A percentile compares a stretch with the other conserved stretches of the same genome.
Conservation (phyloP, 1,140 invertebrate genomes). For the Drosophila lacteicornis region DNA sequence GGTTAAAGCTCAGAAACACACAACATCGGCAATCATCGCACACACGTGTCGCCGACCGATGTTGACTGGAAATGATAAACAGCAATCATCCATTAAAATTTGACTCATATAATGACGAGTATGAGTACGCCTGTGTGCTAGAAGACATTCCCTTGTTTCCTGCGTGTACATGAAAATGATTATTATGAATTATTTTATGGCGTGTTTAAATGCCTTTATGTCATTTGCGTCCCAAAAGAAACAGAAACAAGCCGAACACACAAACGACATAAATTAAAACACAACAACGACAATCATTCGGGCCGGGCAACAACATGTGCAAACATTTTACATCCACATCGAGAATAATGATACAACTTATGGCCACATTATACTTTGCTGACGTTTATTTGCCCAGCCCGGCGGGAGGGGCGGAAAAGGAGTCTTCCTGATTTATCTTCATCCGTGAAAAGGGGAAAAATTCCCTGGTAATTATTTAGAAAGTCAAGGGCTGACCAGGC, state of each 20-base stretch:
- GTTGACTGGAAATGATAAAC: constrained; percentile 65
- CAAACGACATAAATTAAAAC: constrained; percentile 74
- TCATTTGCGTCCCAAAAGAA: constrained; percentile 52
- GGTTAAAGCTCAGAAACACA: constrained; percentile 2
- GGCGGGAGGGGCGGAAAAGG: constrained; percentile 16
- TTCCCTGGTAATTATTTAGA: constrained; percentile 60
- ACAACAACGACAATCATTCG: constrained; percentile 29
- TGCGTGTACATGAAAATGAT: constrained; percentile 65
- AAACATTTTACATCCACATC: constrained; percentile 49
- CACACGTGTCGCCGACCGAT: constrained; percentile 48
- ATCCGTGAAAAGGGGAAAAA: constrained; percentile 34
- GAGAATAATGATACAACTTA: constrained; percentile 73
- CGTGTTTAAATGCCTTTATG: constrained; percentile 81
- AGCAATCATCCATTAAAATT: constrained; percentile 68
- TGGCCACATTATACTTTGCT: constrained; percentile 67
- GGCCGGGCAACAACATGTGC: constrained; percentile 19
- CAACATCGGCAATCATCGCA: constrained; percentile 10
- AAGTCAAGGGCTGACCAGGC: constrained; percentile 48
- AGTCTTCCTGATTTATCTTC: constrained; percentile 57
- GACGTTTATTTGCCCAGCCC: constrained; percentile 59
- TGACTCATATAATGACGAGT: constrained; percentile 57
- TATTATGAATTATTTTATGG: constrained; percentile 80
- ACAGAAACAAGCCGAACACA: constrained; percentile 68
- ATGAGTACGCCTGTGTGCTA: constrained; percentile 6
- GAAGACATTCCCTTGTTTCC: constrained; percentile 44